Conservation (phyloP, 2,113 vertebrate species). For the Nothocercus nigrocapillus region DNA sequence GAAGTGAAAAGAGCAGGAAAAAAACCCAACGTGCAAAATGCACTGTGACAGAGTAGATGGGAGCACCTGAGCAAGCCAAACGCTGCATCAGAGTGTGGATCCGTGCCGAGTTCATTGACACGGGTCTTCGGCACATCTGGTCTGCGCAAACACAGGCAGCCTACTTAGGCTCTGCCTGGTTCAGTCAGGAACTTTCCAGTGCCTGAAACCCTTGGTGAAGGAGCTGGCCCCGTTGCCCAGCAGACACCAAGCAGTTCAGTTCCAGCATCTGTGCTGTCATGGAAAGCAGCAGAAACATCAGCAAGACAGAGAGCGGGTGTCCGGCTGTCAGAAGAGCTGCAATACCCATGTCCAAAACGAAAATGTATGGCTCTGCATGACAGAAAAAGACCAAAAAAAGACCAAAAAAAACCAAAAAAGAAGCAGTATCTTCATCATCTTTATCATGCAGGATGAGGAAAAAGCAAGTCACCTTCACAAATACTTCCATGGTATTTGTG, state of each 20-base stretch:
- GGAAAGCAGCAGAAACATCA: background rate
- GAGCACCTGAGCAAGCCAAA: background rate
- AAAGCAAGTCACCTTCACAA: background rate
- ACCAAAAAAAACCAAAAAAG: too few species aligned
- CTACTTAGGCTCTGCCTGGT: background rate
- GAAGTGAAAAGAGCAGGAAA: background rate
- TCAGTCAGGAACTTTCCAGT: background rate
- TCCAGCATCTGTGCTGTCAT: background rate
- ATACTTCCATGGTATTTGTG: background rate
- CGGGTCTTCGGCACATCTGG: background rate
- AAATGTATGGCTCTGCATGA: background rate
- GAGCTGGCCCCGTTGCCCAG: background rate
- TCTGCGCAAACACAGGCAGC: background rate
- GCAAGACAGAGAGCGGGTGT: constrained; percentile 5
- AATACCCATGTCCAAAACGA: background rate
- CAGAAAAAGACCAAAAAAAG: too few species aligned
- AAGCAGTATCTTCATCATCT: background rate
- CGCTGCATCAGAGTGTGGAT: background rate
- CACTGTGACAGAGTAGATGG: background rate
- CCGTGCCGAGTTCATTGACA: background rate
- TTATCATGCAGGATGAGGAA: background rate
- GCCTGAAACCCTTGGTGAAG: background rate
- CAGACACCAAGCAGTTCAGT: background rate
- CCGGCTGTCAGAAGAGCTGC: background rate
- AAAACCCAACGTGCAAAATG: background rate